A percentile compares a stretch with the other conserved stretches of the same genome.
These are phyloP conservation scores for Smittia sp. DNA, from an alignment of 2,888 invertebrate genomes.

Conservation along the genomic window DNA sequence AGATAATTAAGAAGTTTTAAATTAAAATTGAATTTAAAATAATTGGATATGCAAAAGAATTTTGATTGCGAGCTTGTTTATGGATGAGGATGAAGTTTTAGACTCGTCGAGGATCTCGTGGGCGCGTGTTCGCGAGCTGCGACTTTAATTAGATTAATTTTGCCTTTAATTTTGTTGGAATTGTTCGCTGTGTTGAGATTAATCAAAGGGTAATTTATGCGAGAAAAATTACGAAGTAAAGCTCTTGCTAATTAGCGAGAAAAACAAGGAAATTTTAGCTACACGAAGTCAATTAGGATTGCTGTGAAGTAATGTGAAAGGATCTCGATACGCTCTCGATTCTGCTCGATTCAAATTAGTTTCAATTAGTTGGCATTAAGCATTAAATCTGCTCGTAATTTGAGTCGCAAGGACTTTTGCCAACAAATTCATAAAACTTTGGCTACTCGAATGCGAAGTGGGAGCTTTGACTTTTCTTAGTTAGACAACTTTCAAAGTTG, in stretches of 20 bases:
- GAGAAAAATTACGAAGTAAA: neutral
- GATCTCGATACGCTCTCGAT: too few relatives aligned
- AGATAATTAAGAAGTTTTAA: slow-evolving; percentile 39
- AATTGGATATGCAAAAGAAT: slow-evolving; percentile 36
- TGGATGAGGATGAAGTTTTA: neutral
- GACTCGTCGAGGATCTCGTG: neutral
- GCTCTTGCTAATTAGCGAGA: neutral
- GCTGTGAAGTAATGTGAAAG: too few relatives aligned
- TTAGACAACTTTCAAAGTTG: too few relatives aligned
- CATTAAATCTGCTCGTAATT: too few relatives aligned
- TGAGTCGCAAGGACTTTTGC: too few relatives aligned
- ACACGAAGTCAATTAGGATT: too few relatives aligned
- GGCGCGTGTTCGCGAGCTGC: neutral
- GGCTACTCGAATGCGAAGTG: too few relatives aligned
- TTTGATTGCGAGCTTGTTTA: slow-evolving; percentile 18
- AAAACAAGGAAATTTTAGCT: neutral
- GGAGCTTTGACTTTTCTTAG: too few relatives aligned
- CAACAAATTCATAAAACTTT: too few relatives aligned
- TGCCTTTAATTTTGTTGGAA: slow-evolving; percentile 7
- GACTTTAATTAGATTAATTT: slow-evolving; percentile 38
- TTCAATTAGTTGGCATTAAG: too few relatives aligned
- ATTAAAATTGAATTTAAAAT: slow-evolving; percentile 39
- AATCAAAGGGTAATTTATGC: slow-evolving; percentile 36
- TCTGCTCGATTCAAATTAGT: too few relatives aligned
- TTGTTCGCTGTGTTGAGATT: slow-evolving; percentile 25